Evolutionary conservation across 1,140 invertebrate genomes (phyloP).

Genomic region (Drosophila virilis): DNA sequence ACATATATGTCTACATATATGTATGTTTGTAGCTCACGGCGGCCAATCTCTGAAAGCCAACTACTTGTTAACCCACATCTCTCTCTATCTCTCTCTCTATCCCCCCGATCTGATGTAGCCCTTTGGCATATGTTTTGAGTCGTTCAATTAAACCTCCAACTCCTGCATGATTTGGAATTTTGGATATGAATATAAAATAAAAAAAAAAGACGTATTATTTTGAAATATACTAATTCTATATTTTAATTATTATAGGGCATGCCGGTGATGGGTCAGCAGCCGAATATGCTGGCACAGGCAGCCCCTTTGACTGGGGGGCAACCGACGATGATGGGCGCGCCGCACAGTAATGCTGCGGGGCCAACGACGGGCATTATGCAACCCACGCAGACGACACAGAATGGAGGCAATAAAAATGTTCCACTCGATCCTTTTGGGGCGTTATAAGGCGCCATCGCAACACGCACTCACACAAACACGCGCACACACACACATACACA

Average conservation of each 20-base stretch:
- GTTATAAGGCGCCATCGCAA: slow-evolving; percentile 72
- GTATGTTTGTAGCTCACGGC: slow-evolving; percentile 33
- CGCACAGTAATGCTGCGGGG: slow-evolving; percentile 68
- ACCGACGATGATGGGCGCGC: slow-evolving; percentile 82
- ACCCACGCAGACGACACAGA: slow-evolving; percentile 71
- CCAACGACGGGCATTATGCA: slow-evolving; percentile 71
- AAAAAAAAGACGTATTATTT: background rate
- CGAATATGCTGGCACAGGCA: slow-evolving; percentile 74
- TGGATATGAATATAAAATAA: background rate
- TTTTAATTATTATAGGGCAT: slow-evolving; percentile 73
- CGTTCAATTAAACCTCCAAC: slow-evolving; percentile 33
- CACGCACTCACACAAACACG: slow-evolving; percentile 34
- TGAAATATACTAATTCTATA: slow-evolving; percentile 36
- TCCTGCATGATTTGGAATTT: slow-evolving; percentile 56
- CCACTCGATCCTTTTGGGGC: slow-evolving; percentile 84
- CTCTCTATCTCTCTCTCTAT: slow-evolving; percentile 7
- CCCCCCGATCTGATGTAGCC: slow-evolving; percentile 12
- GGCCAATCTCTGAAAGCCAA: slow-evolving; percentile 21
- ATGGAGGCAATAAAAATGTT: slow-evolving; percentile 77
- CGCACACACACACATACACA: slow-evolving; percentile 34
- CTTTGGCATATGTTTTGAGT: slow-evolving; percentile 59
- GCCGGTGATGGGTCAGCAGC: slow-evolving; percentile 80
- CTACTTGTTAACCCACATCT: slow-evolving; percentile 28
- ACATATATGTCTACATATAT: background rate
- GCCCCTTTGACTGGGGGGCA: slow-evolving; percentile 84